Evolutionary conservation across 2,888 invertebrate species (phyloP).

Genomic region (Tetranychus truncatus): DNA sequence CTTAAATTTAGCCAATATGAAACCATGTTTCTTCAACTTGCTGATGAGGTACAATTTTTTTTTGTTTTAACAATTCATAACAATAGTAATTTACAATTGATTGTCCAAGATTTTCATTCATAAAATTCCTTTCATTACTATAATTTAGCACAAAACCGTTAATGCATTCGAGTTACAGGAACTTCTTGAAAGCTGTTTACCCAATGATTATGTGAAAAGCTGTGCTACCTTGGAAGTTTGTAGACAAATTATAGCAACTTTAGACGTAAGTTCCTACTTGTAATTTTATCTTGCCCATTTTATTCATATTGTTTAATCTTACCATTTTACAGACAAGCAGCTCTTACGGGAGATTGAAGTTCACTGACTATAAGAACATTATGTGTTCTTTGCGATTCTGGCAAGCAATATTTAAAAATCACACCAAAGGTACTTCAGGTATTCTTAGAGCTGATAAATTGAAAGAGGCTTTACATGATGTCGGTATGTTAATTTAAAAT

Average conservation of each 20-base stretch:
- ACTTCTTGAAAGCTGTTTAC: slow-evolving; percentile 66
- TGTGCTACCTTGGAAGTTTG: slow-evolving; percentile 81
- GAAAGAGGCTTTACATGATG: slow-evolving; percentile 61
- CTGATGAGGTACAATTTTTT: slow-evolving; percentile 47
- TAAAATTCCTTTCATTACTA: slow-evolving; percentile 5
- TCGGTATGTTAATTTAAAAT: slow-evolving; percentile 39
- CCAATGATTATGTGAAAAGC: slow-evolving; percentile 83
- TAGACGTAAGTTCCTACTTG: slow-evolving; percentile 47
- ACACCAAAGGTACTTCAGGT: slow-evolving; percentile 74
- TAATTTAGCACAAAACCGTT: slow-evolving; percentile 49
- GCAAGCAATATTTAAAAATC: slow-evolving; percentile 73
- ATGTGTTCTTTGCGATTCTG: slow-evolving; percentile 77
- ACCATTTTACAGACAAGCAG: slow-evolving; percentile 36
- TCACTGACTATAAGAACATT: slow-evolving; percentile 68
- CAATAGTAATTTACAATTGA: slow-evolving; percentile 4
- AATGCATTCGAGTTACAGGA: slow-evolving; percentile 80
- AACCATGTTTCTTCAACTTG: slow-evolving; percentile 67
- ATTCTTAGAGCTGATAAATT: slow-evolving; percentile 67
- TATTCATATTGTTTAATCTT: neutral
- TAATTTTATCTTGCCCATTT: neutral
- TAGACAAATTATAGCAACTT: slow-evolving; percentile 64
- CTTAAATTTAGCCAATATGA: slow-evolving; percentile 66
- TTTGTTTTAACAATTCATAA: neutral
- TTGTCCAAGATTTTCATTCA: neutral
- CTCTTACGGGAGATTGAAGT: slow-evolving; percentile 59